phyloP scores from a whole-genome alignment of 2,113 vertebrate genomes.

The Crotophaga sulcirostris region DNA sequence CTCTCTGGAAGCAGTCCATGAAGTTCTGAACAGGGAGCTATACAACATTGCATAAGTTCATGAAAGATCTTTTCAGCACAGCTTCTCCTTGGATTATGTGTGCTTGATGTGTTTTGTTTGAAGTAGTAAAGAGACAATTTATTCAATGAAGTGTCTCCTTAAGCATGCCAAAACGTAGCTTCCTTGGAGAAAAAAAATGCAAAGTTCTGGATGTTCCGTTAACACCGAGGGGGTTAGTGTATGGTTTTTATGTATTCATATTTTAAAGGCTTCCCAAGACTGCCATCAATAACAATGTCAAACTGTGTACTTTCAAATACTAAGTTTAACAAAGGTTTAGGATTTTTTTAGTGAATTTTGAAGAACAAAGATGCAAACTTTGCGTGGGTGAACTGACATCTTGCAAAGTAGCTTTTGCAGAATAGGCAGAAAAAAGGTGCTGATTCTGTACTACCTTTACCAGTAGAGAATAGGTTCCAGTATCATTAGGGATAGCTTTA shows the following conservation, averaged over 20 bases:
- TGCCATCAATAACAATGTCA: neutral
- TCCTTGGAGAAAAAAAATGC: neutral
- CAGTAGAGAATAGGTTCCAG: neutral
- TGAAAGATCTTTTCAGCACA: slow-evolving; percentile 14
- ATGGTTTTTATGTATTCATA: neutral
- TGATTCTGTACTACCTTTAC: neutral
- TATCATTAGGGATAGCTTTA: neutral
- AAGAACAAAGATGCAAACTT: neutral
- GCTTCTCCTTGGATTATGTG: neutral
- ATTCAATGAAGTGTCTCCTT: neutral
- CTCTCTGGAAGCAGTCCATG: neutral
- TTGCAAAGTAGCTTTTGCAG: neutral
- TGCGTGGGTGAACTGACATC: neutral
- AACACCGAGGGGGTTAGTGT: neutral
- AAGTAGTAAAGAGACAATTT: slow-evolving; percentile 19
- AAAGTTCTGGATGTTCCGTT: neutral
- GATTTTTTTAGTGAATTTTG: neutral
- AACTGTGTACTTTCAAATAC: neutral
- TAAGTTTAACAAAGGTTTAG: neutral
- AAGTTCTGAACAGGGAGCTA: neutral
- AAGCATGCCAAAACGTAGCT: neutral
- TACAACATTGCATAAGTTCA: neutral
- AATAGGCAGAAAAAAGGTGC: neutral
- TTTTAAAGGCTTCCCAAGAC: neutral
- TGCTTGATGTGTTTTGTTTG: slow-evolving; percentile 32